Percentiles rank a stretch among this genome's conserved stretches.
phyloP scores from a whole-genome alignment of 92 coral and sea anemone species.

The Porites lobata region DNA sequence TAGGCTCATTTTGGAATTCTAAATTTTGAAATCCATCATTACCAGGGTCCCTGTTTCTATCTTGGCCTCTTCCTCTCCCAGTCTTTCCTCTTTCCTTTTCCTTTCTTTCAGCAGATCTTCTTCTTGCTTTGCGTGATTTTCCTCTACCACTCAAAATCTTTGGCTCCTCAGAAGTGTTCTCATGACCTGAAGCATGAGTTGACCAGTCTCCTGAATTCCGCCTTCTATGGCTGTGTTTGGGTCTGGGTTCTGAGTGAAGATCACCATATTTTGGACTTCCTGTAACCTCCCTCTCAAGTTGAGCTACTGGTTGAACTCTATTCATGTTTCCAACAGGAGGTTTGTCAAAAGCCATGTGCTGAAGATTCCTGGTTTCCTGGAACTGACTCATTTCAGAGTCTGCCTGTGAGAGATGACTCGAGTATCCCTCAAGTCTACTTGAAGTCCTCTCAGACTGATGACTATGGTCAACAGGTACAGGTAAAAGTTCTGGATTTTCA shows the following conservation, averaged over 20 bases:
- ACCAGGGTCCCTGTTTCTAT: conserved; percentile 30
- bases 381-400: not conserved
- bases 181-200: conserved; percentile 4
- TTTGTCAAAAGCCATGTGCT: conserved; percentile 25
- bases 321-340: not conserved
- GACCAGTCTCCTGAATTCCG: conserved; percentile 46
- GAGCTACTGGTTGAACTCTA: not conserved
- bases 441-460: not conserved
- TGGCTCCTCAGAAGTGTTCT: conserved; percentile 22
- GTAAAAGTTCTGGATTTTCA: conserved; percentile 2
- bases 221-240: conserved; percentile 37
- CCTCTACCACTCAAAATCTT: conserved; percentile 30
- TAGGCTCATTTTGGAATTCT: conserved; percentile 24
- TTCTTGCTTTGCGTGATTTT: conserved; percentile 51
- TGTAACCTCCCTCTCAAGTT: conserved; percentile 29
- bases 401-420: not conserved
- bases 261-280: conserved; percentile 41
- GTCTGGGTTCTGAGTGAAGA: not conserved
- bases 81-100: conserved; percentile 39
- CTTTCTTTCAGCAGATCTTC: conserved; percentile 34
- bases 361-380: conserved; percentile 11
- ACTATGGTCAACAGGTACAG: not conserved
- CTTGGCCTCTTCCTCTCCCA: conserved; percentile 54
- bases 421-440: not conserved
- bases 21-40: conserved; percentile 18